Evolutionary conservation across 2,888 invertebrate genomes (phyloP).

Genomic region (Choristoneura rosaceana): DNA sequence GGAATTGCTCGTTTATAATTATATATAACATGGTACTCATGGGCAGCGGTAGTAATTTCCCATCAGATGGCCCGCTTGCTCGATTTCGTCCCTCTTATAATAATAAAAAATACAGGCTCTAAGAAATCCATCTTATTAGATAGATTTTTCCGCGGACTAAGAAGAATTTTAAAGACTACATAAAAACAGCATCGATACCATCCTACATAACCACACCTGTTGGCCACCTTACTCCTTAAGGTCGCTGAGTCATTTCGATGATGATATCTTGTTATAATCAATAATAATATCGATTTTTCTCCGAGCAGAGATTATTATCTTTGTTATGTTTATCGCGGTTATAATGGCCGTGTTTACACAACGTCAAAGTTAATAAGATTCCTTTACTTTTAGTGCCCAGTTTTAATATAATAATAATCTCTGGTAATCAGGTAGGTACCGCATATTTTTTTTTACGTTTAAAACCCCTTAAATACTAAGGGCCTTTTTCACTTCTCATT

Average conservation of each 20-base stretch:
- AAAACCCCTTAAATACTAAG: too few relatives aligned
- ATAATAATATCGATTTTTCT: conserved; percentile 43
- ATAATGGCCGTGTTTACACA: conserved; percentile 41
- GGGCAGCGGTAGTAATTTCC: too few relatives aligned
- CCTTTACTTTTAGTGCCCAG: neutral
- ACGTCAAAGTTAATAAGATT: conserved; percentile 18
- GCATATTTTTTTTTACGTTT: too few relatives aligned
- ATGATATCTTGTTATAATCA: conserved; percentile 45
- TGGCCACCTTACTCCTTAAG: conserved; percentile 41
- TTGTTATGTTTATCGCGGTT: conserved; percentile 39
- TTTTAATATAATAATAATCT: neutral
- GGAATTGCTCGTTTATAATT: too few relatives aligned
- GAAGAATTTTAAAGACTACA: neutral
- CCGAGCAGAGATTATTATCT: conserved; percentile 37
- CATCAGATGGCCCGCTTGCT: too few relatives aligned
- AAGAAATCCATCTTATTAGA: too few relatives aligned
- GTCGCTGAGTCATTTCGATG: conserved; percentile 43
- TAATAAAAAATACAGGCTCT: too few relatives aligned
- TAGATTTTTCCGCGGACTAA: too few relatives aligned
- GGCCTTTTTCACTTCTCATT: too few relatives aligned
- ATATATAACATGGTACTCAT: too few relatives aligned
- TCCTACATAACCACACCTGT: neutral
- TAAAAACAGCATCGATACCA: neutral
- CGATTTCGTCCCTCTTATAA: too few relatives aligned
- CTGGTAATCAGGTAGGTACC: neutral